A percentile compares a stretch with the other conserved stretches of the same genome.
phyloP scores from a whole-genome alignment of 2,888 invertebrate genomes.

The Athalia rosae region DNA sequence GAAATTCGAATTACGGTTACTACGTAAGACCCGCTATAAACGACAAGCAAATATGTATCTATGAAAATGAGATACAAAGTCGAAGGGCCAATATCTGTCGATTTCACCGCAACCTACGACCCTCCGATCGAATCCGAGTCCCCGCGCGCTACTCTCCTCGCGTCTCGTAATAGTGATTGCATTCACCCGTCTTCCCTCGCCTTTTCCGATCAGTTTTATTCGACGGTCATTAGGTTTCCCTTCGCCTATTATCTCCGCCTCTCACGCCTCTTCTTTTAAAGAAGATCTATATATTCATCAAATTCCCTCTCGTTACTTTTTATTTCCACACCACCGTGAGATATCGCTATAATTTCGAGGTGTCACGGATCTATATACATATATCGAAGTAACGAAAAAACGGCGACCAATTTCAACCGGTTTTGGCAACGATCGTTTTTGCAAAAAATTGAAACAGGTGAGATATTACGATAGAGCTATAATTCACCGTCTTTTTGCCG shows the following conservation, averaged over 20 bases:
- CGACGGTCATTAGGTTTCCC: slow-evolving; percentile 47
- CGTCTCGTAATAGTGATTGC: slow-evolving; percentile 51
- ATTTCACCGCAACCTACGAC: slow-evolving; percentile 61
- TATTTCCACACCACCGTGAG: slow-evolving; percentile 16
- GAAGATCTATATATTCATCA: slow-evolving; percentile 39
- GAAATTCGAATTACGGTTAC: slow-evolving; percentile 1
- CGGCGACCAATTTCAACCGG: too few relatives aligned
- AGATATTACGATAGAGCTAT: not conserved
- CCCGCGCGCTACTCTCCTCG: not conserved
- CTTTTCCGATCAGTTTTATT: slow-evolving; percentile 47
- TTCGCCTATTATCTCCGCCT: slow-evolving; percentile 27
- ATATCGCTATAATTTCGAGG: slow-evolving; percentile 18
- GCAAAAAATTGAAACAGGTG: not conserved
- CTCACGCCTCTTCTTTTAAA: slow-evolving; percentile 12
- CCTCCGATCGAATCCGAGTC: slow-evolving; percentile 48
- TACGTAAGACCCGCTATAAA: slow-evolving; percentile 29
- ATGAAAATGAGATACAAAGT: slow-evolving; percentile 65
- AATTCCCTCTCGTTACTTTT: slow-evolving; percentile 40
- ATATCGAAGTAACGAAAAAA: not conserved
- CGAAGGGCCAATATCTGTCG: slow-evolving; percentile 64
- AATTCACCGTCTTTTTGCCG: not conserved
- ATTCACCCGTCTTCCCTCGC: slow-evolving; percentile 42
- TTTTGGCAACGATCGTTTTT: not conserved
- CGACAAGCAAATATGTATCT: slow-evolving; percentile 55
- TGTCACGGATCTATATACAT: too few relatives aligned